Base-by-base conservation (phyloP, 1,140 invertebrate species). In the Centruroides sculpturatus region DNA sequence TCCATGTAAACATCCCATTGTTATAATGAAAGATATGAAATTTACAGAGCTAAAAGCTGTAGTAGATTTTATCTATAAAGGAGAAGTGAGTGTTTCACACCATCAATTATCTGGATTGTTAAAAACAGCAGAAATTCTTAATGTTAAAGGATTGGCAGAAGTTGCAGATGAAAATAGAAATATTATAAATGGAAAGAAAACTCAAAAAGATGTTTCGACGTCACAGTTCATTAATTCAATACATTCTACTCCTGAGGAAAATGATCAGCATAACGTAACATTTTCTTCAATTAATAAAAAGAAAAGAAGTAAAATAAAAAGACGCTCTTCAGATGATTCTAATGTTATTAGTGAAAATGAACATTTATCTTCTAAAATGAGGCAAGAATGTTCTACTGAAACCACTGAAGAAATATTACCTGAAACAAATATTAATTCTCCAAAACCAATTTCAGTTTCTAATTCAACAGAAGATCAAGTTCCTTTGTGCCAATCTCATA, bases 31-130 rank as follows among this genome's bases (percentile, higher is more conserved):
- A 78, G 88, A 92, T 81, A 87, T 92, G 8, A 89, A 88, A 75
- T 92, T 87, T 76, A 83, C 86, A 75, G 87, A 92, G 77, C 74
- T 92, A 62, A 84, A 88, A 76, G 87, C 88, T 59, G 89, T 92
- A 84, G 86, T 92, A 81, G 87, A 91, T 73, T 92, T 92, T 69
- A 92, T 93, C 88, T 94, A 93, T 76, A 81, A 86, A 69, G 90
- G 90, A 55, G 89, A 93, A 79, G 89, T 92, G 47, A 92, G 92
- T 76, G 89, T 94, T 72, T 86, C 86, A 65, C 89, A 92, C 76
- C 87, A 92, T 75, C 88, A 93, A 75, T 77, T 94, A 69, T 84
- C 86, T 57, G 85, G 88, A 12, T 77, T 94, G 66, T 74, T 94
- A 36, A 92, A 91, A 73, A 88, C 89, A 53, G 90, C 89, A 4